Evolutionary conservation across 37 sponge, comb jelly and placozoan genomes (phyloP).

Genomic region (Mnemiopsis leidyi): DNA sequence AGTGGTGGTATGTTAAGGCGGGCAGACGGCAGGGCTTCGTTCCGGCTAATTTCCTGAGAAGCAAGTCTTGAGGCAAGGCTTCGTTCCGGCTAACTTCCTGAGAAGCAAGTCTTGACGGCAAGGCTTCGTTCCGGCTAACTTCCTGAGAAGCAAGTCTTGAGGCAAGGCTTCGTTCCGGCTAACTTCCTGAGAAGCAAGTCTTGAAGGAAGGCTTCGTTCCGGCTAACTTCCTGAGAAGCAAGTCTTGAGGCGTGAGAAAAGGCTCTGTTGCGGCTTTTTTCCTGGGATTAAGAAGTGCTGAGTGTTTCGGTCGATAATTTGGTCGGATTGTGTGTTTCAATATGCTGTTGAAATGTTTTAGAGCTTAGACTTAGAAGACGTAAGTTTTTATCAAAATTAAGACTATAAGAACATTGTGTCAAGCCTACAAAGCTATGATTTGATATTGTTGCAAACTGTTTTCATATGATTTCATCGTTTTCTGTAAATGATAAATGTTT

Average conservation of each 20-base stretch:
- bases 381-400: too few species aligned
- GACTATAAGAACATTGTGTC: too few species aligned
- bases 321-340: too few species aligned
- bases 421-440: too few species aligned
- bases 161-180: background rate
- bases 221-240: background rate
- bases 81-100: background rate
- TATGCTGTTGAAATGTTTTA: too few species aligned
- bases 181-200: background rate
- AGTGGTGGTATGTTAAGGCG: conserved; percentile 52
- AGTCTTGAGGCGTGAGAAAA: background rate
- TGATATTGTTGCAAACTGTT: too few species aligned
- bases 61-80: conserved; percentile 24
- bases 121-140: background rate
- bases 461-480: too few species aligned
- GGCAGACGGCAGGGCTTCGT: conserved; percentile 28
- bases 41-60: background rate
- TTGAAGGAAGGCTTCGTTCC: conserved; percentile 7
- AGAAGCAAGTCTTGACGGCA: background rate
- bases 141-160: conserved; percentile 22
- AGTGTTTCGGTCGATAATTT: too few species aligned
- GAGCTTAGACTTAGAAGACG: too few species aligned
- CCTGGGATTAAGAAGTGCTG: too few species aligned
- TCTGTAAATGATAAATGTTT: too few species aligned
- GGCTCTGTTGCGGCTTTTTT: background rate